A percentile compares a stretch with the other conserved stretches of the same genome.
Evolutionary conservation across 2,797 vertebrate species (phyloP).

Genomic region (Tenualosa ilisha): DNA sequence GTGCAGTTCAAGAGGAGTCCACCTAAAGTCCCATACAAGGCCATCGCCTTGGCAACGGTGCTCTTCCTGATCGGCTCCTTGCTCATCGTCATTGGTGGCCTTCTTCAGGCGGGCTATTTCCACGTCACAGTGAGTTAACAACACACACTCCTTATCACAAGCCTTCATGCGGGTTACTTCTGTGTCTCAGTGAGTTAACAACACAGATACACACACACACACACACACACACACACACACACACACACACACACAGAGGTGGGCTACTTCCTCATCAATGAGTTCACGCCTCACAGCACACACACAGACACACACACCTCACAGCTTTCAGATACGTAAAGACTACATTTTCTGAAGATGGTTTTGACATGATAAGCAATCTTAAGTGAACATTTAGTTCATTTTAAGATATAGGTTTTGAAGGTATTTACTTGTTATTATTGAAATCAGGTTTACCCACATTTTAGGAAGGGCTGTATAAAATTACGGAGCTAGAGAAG

Average conservation of each 20-base stretch:
- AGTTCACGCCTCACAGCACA: neutral
- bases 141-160: neutral
- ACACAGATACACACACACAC: neutral
- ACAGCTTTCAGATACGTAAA: too few relatives aligned
- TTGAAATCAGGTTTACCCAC: too few relatives aligned
- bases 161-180: neutral
- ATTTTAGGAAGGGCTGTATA: too few relatives aligned
- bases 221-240: too few relatives aligned
- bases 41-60: conserved; percentile 86
- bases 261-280: too few relatives aligned
- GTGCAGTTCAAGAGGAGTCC: conserved; percentile 92
- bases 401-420: too few relatives aligned
- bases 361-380: too few relatives aligned
- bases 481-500: too few relatives aligned
- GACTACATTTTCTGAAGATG: too few relatives aligned
- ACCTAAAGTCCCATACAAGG: conserved; percentile 97
- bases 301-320: neutral
- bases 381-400: too few relatives aligned
- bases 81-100: conserved; percentile 88
- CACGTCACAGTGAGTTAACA: conserved; percentile 72
- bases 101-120: conserved; percentile 92
- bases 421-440: too few relatives aligned
- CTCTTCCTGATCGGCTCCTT: conserved; percentile 92
- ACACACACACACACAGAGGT: neutral
- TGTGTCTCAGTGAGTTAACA: too few relatives aligned